A percentile compares a stretch with the other conserved stretches of the same genome.
These are phyloP conservation scores for Lithosia quadra DNA, from an alignment of 2,888 invertebrate genomes.

Conservation along the genomic window DNA sequence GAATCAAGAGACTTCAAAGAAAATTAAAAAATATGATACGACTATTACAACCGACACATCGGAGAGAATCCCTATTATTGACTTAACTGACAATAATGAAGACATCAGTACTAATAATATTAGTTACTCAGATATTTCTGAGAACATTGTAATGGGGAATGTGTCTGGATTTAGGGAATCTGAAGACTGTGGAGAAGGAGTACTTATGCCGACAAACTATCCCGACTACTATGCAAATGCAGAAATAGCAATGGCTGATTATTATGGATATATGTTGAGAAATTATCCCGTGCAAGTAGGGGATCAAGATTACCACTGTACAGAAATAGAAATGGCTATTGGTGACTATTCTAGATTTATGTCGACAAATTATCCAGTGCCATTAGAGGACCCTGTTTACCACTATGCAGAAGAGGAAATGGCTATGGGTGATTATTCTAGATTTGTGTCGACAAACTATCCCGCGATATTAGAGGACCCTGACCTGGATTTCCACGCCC, in stretches of 20 bases:
- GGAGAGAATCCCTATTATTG: constrained; percentile 58
- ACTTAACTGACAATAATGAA: constrained; percentile 66
- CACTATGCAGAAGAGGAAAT: too few species aligned
- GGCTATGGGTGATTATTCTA: constrained; percentile 55
- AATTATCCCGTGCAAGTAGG: too few species aligned
- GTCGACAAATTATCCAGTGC: too few species aligned
- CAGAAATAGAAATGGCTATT: too few species aligned
- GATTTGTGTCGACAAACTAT: constrained; percentile 78
- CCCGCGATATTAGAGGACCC: constrained; percentile 79
- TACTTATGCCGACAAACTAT: too few species aligned
- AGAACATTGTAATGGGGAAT: constrained; percentile 79
- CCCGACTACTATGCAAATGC: too few species aligned
- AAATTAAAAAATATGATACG: constrained; percentile 43
- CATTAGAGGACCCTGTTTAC: too few species aligned
- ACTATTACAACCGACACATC: constrained; percentile 31
- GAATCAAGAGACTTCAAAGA: constrained; percentile 39
- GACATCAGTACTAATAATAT: constrained; percentile 49
- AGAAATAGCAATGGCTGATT: too few species aligned
- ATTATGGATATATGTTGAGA: too few species aligned
- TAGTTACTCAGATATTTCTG: constrained; percentile 61
- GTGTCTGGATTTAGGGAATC: constrained; percentile 72
- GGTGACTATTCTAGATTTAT: too few species aligned
- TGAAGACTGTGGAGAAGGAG: constrained; percentile 61
- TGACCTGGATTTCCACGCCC: constrained; percentile 79
- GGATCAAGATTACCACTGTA: too few species aligned